phyloP scores from a whole-genome alignment of 2,888 invertebrate genomes.

The Drosophila glabriapex region DNA sequence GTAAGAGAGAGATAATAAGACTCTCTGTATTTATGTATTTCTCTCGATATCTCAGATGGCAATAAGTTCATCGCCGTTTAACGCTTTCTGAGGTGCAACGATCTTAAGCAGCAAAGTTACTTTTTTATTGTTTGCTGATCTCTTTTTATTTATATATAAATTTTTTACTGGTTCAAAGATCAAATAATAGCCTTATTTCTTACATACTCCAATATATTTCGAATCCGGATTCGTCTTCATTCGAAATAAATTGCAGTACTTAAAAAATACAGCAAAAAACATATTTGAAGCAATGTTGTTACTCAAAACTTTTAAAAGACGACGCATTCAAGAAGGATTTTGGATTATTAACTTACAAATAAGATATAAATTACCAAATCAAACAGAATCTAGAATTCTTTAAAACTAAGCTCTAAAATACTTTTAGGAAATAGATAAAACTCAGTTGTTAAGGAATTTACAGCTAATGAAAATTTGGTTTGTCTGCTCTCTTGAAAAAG shows the following conservation, averaged over 20 bases:
- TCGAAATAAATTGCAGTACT: neutral
- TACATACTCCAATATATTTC: neutral
- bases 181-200: neutral
- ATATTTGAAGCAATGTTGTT: neutral
- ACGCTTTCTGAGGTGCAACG: constrained; percentile 34
- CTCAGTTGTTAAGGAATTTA: neutral
- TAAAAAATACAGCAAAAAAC: neutral
- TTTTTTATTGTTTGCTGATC: neutral
- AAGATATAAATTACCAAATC: neutral
- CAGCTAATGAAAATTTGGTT: neutral
- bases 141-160: neutral
- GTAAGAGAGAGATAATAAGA: neutral
- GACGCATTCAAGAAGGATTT: neutral
- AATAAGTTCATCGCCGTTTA: constrained; percentile 13
- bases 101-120: constrained; percentile 32
- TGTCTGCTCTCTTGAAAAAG: neutral
- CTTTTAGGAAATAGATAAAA: neutral
- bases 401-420: neutral
- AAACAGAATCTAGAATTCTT: neutral
- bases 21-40: neutral
- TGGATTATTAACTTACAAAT: neutral
- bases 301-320: neutral
- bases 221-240: neutral
- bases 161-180: neutral
- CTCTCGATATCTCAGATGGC: constrained; percentile 33